Conservation (phyloP, 1,140 invertebrate species). For the Drosophila mauritiana region DNA sequence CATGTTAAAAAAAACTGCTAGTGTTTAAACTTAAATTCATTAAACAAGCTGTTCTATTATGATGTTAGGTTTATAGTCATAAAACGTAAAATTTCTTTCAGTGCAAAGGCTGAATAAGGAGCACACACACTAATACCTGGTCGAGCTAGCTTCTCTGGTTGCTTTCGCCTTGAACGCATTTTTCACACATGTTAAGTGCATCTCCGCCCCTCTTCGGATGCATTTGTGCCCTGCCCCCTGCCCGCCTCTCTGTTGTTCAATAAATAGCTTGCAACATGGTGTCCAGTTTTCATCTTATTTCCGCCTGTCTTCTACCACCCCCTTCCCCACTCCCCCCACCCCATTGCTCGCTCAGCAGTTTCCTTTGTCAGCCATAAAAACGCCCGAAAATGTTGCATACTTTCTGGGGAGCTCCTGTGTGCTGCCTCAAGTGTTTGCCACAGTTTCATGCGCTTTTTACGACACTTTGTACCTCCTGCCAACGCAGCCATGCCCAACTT, state of each 20-base stretch:
- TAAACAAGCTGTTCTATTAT: too few relatives aligned
- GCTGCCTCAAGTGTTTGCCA: slow-evolving; percentile 52
- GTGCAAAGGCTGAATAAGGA: slow-evolving; percentile 1
- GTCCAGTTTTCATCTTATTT: slow-evolving; percentile 45
- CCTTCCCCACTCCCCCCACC: too few relatives aligned
- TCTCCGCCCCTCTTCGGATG: neutral
- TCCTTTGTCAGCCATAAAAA: slow-evolving; percentile 59
- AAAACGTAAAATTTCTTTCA: neutral
- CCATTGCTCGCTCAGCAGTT: neutral
- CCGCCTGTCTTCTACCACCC: slow-evolving; percentile 8
- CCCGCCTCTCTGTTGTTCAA: slow-evolving; percentile 55
- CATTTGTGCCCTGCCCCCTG: neutral
- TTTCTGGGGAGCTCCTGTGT: slow-evolving; percentile 5
- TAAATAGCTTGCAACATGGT: slow-evolving; percentile 55
- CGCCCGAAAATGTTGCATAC: slow-evolving; percentile 71
- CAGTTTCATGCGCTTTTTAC: slow-evolving; percentile 72
- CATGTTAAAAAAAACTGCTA: too few relatives aligned
- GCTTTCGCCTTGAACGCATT: slow-evolving; percentile 74
- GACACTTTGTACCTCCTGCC: slow-evolving; percentile 49
- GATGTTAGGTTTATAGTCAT: too few relatives aligned
- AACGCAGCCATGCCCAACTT: slow-evolving; percentile 4
- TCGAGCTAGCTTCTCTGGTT: slow-evolving; percentile 26
- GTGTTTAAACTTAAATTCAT: too few relatives aligned
- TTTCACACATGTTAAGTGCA: slow-evolving; percentile 61
- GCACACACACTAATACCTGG: slow-evolving; percentile 54